These are phyloP conservation scores for Canis aureus DNA, from an alignment of 2,113 vertebrate species.

Conservation along the genomic window DNA sequence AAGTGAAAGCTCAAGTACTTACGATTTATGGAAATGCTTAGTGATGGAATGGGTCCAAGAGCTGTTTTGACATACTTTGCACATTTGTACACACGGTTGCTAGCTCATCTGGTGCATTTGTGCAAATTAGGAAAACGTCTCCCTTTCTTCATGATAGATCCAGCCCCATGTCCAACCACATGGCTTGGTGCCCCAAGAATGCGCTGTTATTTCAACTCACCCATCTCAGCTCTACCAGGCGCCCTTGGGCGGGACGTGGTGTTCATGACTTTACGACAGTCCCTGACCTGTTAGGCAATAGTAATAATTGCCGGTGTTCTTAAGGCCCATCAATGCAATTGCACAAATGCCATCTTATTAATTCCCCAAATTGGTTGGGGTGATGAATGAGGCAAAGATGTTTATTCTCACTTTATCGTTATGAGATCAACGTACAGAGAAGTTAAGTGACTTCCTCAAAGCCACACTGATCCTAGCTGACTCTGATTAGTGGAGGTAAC, in stretches of 20 bases:
- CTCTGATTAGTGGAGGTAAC: background rate
- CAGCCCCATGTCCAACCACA: background rate
- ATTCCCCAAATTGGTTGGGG: background rate
- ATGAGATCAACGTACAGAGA: background rate
- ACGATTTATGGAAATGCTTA: background rate
- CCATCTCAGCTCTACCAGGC: background rate
- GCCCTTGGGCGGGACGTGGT: background rate
- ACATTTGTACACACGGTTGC: conserved; percentile 20
- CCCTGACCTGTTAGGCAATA: background rate
- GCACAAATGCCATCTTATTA: background rate
- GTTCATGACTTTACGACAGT: background rate
- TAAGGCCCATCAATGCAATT: background rate
- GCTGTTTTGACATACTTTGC: conserved; percentile 54
- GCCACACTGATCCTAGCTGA: background rate
- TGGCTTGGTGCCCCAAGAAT: background rate
- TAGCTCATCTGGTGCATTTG: conserved; percentile 47
- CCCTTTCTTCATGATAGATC: background rate
- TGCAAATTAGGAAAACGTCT: conserved; percentile 14
- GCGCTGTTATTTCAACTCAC: background rate
- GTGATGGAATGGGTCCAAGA: conserved; percentile 12
- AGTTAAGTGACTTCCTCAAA: background rate
- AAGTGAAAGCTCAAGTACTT: background rate
- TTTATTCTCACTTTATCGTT: background rate
- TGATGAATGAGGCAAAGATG: background rate
- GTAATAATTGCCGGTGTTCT: background rate